These are phyloP conservation scores for Thera britannica DNA, from an alignment of 2,888 invertebrate genomes.

Conservation along the genomic window DNA sequence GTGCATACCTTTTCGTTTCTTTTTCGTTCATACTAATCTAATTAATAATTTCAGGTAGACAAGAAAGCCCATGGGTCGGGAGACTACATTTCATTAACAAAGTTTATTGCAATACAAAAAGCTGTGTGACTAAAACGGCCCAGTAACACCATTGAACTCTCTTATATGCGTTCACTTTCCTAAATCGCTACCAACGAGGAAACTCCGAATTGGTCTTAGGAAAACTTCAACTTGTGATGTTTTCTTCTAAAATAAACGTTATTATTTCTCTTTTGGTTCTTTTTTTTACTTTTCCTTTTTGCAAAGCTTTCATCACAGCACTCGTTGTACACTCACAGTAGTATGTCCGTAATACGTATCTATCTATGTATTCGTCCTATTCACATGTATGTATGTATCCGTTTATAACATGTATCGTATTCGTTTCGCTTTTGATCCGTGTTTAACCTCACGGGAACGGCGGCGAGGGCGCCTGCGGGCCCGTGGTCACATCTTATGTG, in stretches of 20 bases:
- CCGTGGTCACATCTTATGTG: slow-evolving; percentile 46
- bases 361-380: slow-evolving; percentile 53
- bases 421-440: slow-evolving; percentile 71
- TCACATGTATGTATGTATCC: slow-evolving; percentile 44
- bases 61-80: slow-evolving; percentile 82
- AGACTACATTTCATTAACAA: slow-evolving; percentile 79
- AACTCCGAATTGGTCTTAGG: slow-evolving; percentile 34
- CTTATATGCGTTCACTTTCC: slow-evolving; percentile 49
- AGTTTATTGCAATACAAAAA: slow-evolving; percentile 62
- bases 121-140: slow-evolving; percentile 72
- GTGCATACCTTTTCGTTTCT: slow-evolving; percentile 57
- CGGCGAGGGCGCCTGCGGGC: slow-evolving; percentile 22
- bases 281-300: slow-evolving; percentile 77
- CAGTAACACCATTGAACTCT: slow-evolving; percentile 60
- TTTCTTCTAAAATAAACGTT: slow-evolving; percentile 72
- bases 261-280: slow-evolving; percentile 67
- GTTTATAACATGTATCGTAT: slow-evolving; percentile 62
- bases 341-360: slow-evolving; percentile 60
- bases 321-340: slow-evolving; percentile 80
- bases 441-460: slow-evolving; percentile 73
- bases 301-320: slow-evolving; percentile 83
- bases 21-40: slow-evolving; percentile 83
- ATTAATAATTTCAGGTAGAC: slow-evolving; percentile 84
- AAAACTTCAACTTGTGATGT: slow-evolving; percentile 41
- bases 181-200: slow-evolving; percentile 37